Percentiles rank a stretch among this genome's conserved stretches.
These are phyloP conservation scores for Perca flavescens DNA, from an alignment of 2,113 vertebrate species.

Conservation along the genomic window DNA sequence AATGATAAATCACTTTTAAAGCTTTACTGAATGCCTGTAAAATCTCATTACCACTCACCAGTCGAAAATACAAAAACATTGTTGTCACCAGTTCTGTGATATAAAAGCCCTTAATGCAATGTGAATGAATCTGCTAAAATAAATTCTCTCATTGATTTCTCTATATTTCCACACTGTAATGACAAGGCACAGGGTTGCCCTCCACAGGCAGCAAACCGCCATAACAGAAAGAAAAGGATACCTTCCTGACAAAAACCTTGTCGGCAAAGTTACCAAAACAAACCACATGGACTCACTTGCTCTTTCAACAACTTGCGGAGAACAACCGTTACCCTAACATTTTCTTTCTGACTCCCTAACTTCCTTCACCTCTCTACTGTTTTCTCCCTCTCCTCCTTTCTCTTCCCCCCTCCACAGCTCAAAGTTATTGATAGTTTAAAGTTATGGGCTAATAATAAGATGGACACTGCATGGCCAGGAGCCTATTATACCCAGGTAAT, in stretches of 20 bases:
- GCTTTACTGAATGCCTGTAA: constrained; percentile 22
- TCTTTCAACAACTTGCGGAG: constrained; percentile 28
- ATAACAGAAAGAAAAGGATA: constrained; percentile 41
- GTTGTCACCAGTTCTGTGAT: constrained; percentile 42
- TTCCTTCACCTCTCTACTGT: constrained; percentile 60
- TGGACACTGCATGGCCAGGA: constrained; percentile 84
- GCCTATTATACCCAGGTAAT: constrained; percentile 86
- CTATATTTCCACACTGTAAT: constrained; percentile 29
- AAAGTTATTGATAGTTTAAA: constrained; percentile 87
- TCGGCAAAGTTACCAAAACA: constrained; percentile 39
- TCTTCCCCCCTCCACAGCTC: constrained; percentile 48
- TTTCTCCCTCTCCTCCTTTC: constrained; percentile 42
- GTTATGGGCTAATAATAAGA: constrained; percentile 86
- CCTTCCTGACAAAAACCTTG: constrained; percentile 7
- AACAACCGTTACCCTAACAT: constrained; percentile 54
- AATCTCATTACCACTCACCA: constrained; percentile 20
- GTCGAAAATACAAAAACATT: constrained; percentile 37
- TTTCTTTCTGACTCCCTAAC: constrained; percentile 60
- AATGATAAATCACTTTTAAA: constrained; percentile 29
- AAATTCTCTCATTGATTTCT: constrained; percentile 57
- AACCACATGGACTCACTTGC: constrained; percentile 14
- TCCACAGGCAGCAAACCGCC: constrained; percentile 56
- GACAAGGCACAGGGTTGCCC: constrained; percentile 71
- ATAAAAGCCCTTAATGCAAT: constrained; percentile 50
- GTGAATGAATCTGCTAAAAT: constrained; percentile 53